Base-by-base conservation (phyloP, 2,113 vertebrate species). In the Forbesichthys agassizii region DNA sequence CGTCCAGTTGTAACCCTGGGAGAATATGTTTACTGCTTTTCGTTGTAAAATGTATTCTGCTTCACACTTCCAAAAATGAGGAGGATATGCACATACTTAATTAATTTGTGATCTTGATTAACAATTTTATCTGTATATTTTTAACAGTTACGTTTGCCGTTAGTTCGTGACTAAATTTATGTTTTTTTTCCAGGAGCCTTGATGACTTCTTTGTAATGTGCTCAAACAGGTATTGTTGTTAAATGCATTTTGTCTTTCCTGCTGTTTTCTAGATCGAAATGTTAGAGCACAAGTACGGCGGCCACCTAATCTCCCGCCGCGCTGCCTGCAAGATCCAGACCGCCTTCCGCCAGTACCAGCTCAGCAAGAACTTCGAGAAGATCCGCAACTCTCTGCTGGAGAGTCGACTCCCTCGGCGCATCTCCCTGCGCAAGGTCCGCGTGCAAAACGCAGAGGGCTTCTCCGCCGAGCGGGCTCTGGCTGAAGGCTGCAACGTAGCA, bases 351-450 rank as follows among this genome's bases (percentile, higher is more conserved):
- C 98, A 99, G 90, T 98, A 99, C 92, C 98, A 99, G 91, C 96
- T 99, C 90, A 98, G 96, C 94, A 98, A 98, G 93, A 99, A 99
- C 94, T 99, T 99, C 8, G 97, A 99, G 90, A 99, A 99, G 90
- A 99, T 99, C 83, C 96, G 98, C 81, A 98, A 98, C 83, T 99
- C 97, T 0, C 93, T 99, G 11, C 92, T 99, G 61, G 97, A 99
- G 89, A 99, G 97, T 84, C 97, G 97, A 71, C 92, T 98, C 75
- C 98, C 98, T 0, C 93, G 96, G 20, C 96, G 98, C 9, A 98
- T 99, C 88, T 98, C 98, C 16, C 89, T 99, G 84, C 94, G 95
- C 77, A 97, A 95, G 75, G 93, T 96, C 64, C 95, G 97, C 0
- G 91, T 95, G 13, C 97, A 96, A 74, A 95, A 95, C 36, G 91